phyloP scores from a whole-genome alignment of 2,113 vertebrate species.

The Salvelinus alpinus region DNA sequence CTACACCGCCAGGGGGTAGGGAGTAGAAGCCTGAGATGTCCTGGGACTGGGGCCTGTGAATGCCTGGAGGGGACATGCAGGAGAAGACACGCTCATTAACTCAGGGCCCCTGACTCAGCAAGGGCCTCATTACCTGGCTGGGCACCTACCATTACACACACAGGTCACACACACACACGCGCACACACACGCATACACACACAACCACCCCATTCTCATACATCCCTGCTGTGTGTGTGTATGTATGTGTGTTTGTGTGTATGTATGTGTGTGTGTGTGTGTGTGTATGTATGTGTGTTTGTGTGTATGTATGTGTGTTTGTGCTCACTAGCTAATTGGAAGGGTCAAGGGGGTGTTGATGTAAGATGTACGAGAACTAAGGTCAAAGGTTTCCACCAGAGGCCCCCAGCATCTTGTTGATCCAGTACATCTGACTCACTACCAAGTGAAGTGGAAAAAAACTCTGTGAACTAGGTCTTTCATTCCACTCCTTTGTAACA shows the following conservation, averaged over 20 bases:
- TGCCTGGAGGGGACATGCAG: constrained; percentile 68
- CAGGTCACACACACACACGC: constrained; percentile 15
- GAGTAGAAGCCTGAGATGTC: constrained; percentile 94
- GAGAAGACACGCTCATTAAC: background rate
- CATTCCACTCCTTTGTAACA: too few species aligned
- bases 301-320: constrained; percentile 10
- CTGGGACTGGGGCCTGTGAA: constrained; percentile 91
- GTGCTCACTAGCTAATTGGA: background rate
- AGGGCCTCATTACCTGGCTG: constrained; percentile 54
- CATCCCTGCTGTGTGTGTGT: background rate
- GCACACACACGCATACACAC: background rate
- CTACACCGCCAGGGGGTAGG: constrained; percentile 86
- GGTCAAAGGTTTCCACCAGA: too few species aligned
- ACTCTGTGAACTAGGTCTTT: too few species aligned
- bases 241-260: background rate
- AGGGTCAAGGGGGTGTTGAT: background rate
- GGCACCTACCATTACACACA: constrained; percentile 63
- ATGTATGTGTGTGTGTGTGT: constrained; percentile 10
- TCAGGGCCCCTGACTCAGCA: constrained; percentile 17
- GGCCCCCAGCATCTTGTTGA: too few species aligned
- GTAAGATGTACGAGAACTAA: too few species aligned
- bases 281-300: background rate
- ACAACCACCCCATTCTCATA: background rate
- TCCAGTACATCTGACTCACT: background rate
- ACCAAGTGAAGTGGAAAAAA: too few species aligned